These are phyloP conservation scores for Petroica traversi DNA, from an alignment of 2,113 vertebrate genomes.

Conservation along the genomic window DNA sequence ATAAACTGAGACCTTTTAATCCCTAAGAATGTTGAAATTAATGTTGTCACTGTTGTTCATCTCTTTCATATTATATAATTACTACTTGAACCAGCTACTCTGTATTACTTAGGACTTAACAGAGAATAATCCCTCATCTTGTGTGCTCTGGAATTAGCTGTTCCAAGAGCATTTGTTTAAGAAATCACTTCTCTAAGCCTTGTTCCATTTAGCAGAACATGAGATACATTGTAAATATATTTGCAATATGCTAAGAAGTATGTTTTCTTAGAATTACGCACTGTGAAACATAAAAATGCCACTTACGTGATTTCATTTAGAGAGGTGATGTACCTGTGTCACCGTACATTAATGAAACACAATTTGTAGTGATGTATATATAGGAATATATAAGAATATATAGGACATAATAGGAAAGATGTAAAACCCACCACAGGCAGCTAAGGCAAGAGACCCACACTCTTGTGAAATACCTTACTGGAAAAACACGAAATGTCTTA, in stretches of 20 bases:
- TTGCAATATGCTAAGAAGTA: neutral
- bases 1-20: neutral
- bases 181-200: conserved; percentile 46
- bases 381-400: neutral
- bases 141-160: conserved; percentile 60
- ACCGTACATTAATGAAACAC: neutral
- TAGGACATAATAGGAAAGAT: neutral
- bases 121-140: conserved; percentile 52
- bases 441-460: neutral
- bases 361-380: neutral
- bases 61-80: conserved; percentile 50
- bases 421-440: neutral
- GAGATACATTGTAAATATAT: neutral
- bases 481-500: neutral
- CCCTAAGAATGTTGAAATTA: neutral
- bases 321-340: neutral
- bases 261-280: rapidly evolving
- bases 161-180: conserved; percentile 59
- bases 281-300: neutral
- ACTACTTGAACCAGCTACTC: conserved; percentile 46
- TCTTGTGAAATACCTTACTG: neutral
- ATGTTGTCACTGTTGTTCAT: conserved; percentile 32
- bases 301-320: neutral
- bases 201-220: conserved; percentile 24
- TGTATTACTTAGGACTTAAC: conserved; percentile 48